Base-by-base conservation (phyloP, 2,113 vertebrate genomes). In the Clarias macrocephalus region DNA sequence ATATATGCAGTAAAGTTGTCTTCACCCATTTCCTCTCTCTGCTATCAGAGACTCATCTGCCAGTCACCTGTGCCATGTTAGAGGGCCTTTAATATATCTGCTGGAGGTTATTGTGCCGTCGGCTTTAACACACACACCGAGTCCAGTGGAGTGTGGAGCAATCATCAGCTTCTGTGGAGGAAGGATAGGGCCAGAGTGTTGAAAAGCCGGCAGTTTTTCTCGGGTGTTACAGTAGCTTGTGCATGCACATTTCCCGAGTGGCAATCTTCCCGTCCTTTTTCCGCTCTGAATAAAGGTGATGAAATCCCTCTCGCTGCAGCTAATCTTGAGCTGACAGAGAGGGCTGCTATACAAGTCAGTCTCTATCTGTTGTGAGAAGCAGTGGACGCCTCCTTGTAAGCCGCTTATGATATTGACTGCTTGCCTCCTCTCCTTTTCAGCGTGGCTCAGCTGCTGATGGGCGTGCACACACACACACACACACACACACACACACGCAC, bases 401-500 rank as follows among this genome's bases (percentile, higher is more conserved):
- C 90, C 79, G 90, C 90, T 91, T 91, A 91, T 91, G 90, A 91
- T 89, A 91, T 91, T 89, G 90, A 91, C 90, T 91, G 90, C 87
- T 81, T 88, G 88, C 88, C 83, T 89, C 90, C 84, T 89, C 87
- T 89, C 81, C 90, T 80, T 86, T 90, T 86, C 90, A 84, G 75
- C 59, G 81, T 87, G 86, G 89, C 86, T 87, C 86, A 84, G 87
- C 84, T 82, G 87, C 88, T 86, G 82, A 72, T 86, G 84, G 84
- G 88, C 33, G 82, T 59, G 77, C 88, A 85, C 81, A 76, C 79
- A 65, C 63, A 81, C 75, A 70, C 82, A 33, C 23, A 25, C 80
- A 73, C 72, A 63, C 82, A 65, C 81, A 19, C 62, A 15, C 80
- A 59, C 72, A 54, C 87, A 62, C 70, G 56, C 70, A 65, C 75